A percentile compares a stretch with the other conserved stretches of the same genome.
phyloP scores from a whole-genome alignment of 2,888 invertebrate species.

The Lapara coniferarum region DNA sequence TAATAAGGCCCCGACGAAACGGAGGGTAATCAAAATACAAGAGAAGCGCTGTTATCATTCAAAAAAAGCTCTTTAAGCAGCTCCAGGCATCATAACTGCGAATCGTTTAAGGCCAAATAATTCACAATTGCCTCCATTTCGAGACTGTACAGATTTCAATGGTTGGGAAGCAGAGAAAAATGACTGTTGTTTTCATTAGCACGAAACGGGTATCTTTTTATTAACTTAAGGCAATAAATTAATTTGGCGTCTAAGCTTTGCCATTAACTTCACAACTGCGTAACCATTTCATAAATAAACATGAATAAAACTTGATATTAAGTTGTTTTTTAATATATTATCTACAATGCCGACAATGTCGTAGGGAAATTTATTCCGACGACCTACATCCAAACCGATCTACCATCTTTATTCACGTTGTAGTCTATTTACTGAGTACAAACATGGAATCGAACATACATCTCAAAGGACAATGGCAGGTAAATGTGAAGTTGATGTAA shows the following conservation, averaged over 20 bases:
- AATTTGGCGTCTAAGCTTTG: neutral
- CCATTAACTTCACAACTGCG: neutral
- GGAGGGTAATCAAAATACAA: constrained; percentile 59
- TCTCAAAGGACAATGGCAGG: no score
- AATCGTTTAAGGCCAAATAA: constrained; percentile 55
- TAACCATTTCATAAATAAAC: neutral
- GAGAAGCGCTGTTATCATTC: constrained; percentile 56
- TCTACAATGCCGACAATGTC: no score
- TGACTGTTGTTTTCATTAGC: constrained; percentile 22
- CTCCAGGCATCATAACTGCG: constrained; percentile 57
- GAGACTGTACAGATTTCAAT: constrained; percentile 46
- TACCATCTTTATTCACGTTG: no score
- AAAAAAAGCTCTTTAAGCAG: constrained; percentile 64
- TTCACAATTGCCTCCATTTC: constrained; percentile 55
- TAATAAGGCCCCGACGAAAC: constrained; percentile 61
- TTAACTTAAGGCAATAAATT: neutral
- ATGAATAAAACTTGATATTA: no score
- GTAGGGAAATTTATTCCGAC: no score
- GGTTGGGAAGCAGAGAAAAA: constrained; percentile 43
- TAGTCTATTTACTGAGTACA: no score
- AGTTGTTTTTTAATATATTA: no score
- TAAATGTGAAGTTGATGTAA: no score
- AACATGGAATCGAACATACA: no score
- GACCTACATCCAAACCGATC: no score
- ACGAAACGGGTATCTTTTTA: neutral